A percentile compares a stretch with the other conserved stretches of the same genome.
Conservation (phyloP, 2,888 invertebrate genomes). For the Argyra leucocephala region DNA sequence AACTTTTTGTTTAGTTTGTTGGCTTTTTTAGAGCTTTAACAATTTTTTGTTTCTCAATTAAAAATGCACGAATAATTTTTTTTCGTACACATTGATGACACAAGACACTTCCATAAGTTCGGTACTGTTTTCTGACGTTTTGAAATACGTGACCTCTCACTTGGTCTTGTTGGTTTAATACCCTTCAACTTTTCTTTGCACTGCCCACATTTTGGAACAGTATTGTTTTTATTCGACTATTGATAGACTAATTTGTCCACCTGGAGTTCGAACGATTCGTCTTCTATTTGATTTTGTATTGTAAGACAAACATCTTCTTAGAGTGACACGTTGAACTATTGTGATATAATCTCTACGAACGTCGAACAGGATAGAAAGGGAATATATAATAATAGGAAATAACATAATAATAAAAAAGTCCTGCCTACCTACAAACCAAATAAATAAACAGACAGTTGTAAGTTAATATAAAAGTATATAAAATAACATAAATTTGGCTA, state of each 20-base stretch:
- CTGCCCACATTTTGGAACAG: slow-evolving; percentile 94
- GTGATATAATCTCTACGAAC: not conserved
- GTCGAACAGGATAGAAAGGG: no score
- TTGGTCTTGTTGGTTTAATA: slow-evolving; percentile 88
- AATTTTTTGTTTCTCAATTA: slow-evolving; percentile 99
- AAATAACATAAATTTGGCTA: no score
- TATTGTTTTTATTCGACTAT: slow-evolving; percentile 94
- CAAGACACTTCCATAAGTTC: slow-evolving; percentile 94
- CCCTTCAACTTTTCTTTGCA: slow-evolving; percentile 95
- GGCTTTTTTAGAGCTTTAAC: slow-evolving; percentile 93
- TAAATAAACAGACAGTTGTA: no score
- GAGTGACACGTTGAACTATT: slow-evolving; percentile 93
- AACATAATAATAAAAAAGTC: no score
- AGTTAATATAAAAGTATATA: no score
- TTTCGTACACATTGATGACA: slow-evolving; percentile 95
- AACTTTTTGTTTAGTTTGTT: slow-evolving; percentile 47
- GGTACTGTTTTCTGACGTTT: slow-evolving; percentile 91
- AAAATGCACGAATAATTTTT: slow-evolving; percentile 95
- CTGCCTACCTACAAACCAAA: no score
- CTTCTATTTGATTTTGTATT: slow-evolving; percentile 97
- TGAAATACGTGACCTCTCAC: slow-evolving; percentile 84
- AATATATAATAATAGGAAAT: no score
- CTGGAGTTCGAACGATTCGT: slow-evolving; percentile 93
- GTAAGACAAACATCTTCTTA: slow-evolving; percentile 95
- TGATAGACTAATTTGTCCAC: slow-evolving; percentile 95